phyloP scores from a whole-genome alignment of 2,888 invertebrate genomes.

The Mycalesis mineus region DNA sequence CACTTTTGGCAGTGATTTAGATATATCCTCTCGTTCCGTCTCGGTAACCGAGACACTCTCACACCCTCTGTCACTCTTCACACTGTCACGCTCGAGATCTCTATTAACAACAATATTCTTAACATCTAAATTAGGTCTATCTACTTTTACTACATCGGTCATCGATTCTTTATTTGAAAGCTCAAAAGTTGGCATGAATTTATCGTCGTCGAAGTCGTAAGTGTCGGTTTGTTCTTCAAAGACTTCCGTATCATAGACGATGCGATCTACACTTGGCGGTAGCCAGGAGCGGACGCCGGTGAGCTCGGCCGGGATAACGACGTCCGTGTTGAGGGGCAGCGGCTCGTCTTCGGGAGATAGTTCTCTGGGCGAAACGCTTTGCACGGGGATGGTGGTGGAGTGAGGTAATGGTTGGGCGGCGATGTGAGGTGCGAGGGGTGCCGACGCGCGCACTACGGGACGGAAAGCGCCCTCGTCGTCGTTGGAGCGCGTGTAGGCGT shows the following conservation, averaged over 20 bases:
- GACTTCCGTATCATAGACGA: constrained; percentile 37
- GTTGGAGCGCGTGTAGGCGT: constrained; percentile 66
- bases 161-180: not conserved
- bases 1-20: constrained; percentile 56
- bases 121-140: constrained; percentile 38
- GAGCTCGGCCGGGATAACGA: constrained; percentile 39
- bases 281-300: constrained; percentile 36
- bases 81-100: constrained; percentile 40
- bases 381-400: constrained; percentile 62
- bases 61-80: constrained; percentile 36
- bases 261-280: constrained; percentile 25
- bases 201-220: constrained; percentile 14
- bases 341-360: constrained; percentile 33
- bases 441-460: constrained; percentile 79
- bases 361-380: constrained; percentile 31
- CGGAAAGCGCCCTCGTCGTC: constrained; percentile 84
- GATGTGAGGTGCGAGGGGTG: constrained; percentile 43
- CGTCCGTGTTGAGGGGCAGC: constrained; percentile 38
- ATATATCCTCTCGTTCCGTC: constrained; percentile 38
- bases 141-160: constrained; percentile 18
- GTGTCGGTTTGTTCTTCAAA: constrained; percentile 5
- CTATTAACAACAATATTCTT: constrained; percentile 33
- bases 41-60: constrained; percentile 42
- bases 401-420: constrained; percentile 52
- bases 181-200: not conserved